Percentiles rank a stretch among this genome's conserved stretches.
These are phyloP conservation scores for Archaeoteleia sp. DNA, from an alignment of 2,888 invertebrate species.

Conservation along the genomic window DNA sequence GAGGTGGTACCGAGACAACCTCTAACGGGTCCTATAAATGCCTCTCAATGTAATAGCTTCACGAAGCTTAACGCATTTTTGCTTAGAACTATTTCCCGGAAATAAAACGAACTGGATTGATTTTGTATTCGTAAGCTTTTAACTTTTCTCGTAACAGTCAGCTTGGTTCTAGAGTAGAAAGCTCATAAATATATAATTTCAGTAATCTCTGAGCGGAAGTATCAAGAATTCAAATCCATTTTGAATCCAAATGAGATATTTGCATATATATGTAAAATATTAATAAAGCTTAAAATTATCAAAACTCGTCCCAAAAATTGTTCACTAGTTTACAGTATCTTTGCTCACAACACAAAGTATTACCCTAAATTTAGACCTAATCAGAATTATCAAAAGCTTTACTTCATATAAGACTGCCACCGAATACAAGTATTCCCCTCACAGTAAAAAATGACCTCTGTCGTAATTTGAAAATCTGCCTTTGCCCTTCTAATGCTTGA, in stretches of 20 bases:
- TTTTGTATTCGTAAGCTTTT: slow-evolving; percentile 39
- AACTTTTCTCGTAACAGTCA: slow-evolving; percentile 21
- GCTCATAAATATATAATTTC: slow-evolving; percentile 42
- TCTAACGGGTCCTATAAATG: slow-evolving; percentile 61
- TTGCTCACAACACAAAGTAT: too few species aligned
- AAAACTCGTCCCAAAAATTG: slow-evolving; percentile 38
- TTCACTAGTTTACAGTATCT: too few species aligned
- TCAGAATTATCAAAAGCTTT: too few species aligned
- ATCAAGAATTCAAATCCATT: slow-evolving; percentile 43
- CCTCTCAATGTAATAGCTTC: slow-evolving; percentile 49
- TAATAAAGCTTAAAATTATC: slow-evolving; percentile 43
- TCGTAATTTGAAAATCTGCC: too few species aligned
- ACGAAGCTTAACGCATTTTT: slow-evolving; percentile 33
- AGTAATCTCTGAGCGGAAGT: slow-evolving; percentile 45
- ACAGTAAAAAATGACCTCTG: too few species aligned
- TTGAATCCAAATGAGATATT: slow-evolving; percentile 47
- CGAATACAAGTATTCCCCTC: too few species aligned
- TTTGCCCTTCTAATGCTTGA: too few species aligned
- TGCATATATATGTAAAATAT: slow-evolving; percentile 43
- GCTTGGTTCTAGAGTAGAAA: slow-evolving; percentile 7
- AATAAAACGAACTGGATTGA: slow-evolving; percentile 29
- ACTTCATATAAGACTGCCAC: too few species aligned
- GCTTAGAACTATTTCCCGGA: slow-evolving; percentile 8
- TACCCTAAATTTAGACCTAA: too few species aligned
- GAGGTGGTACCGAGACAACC: slow-evolving; percentile 60